Conservation (phyloP, 1,140 invertebrate genomes). For the Neodiprion fabricii region DNA sequence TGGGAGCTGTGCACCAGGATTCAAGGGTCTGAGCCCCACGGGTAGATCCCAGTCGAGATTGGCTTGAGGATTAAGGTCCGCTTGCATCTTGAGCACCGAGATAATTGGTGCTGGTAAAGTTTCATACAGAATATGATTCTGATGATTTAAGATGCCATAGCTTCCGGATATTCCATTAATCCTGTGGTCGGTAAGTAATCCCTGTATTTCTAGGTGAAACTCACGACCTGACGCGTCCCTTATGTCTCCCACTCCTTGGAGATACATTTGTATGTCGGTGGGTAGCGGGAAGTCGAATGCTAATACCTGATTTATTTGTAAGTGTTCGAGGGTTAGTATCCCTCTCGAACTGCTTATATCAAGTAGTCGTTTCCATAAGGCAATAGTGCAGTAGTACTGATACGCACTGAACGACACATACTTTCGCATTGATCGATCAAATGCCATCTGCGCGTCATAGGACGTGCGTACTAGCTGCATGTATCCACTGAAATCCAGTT, state of each 20-base stretch:
- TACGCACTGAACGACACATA: neutral
- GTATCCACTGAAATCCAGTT: neutral
- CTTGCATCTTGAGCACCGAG: neutral
- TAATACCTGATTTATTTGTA: neutral
- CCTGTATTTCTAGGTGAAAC: neutral
- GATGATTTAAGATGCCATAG: neutral
- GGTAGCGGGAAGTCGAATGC: neutral
- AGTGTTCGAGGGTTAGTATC: neutral
- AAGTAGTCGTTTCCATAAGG: neutral
- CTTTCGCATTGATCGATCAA: neutral
- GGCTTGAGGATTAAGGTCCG: neutral
- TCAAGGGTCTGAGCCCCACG: neutral
- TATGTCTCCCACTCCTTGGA: neutral
- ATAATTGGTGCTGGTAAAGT: neutral
- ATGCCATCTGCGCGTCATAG: neutral
- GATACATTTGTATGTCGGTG: neutral
- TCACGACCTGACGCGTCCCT: neutral
- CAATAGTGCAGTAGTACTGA: neutral
- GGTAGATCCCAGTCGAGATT: neutral
- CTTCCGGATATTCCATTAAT: neutral
- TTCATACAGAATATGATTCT: neutral
- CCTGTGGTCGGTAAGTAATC: neutral
- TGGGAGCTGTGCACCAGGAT: too few species aligned
- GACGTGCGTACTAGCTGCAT: neutral
- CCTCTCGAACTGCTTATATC: neutral